Evolutionary conservation across 2,888 invertebrate species (phyloP), one percentile per base, ranked within the genome.

Genomic region (Willowsia nigromaculata): DNA sequence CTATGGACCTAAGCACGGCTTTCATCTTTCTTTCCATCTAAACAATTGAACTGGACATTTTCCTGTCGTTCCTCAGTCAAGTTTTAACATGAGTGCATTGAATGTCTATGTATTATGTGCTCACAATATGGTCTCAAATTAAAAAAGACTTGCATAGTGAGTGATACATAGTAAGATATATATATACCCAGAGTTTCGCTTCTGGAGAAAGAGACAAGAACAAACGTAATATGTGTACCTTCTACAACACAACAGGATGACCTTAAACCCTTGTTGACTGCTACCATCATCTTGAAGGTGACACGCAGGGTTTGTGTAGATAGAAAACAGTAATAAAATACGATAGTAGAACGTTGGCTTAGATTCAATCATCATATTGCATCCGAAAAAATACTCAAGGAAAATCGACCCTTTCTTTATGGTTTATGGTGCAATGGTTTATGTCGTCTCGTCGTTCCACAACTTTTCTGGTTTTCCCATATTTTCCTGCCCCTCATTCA

Each of bases 391-490:
- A 78, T 1, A 30, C 83, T 84, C 53, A 74, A 74, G 56, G 53
- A 83, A 59, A 71, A 76, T 11, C 40, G 33, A 71, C 43, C 76
- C 71, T 56, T 84, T 43, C 27, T 78, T 76, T 53, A 43, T 22
- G 15, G 33, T 6, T 40, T 18, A 40, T 65, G 25, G 62, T 11
- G 43, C 40, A 71, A 7, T 18, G n/a, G n/a, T 9, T 37, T 43
- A 43, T 15, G 37, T 27, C 65, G 37, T 68, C 40, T 71, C 25
- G 71, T 71, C 71, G 22, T 43, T 74, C 30, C 50, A 50, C 30
- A 40, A 50, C 33, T 68, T 83, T 37, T 85, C 76, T 85, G 85
- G 85, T 53, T 85, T 85, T 85, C 62, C 85, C 85, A 84, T 84
- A 43, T 71, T 71, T 43, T 43, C 71, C n/a, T 13, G 71, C 43